Evolutionary conservation across 2,113 vertebrate genomes (phyloP), one percentile per base, ranked within the genome.

Genomic region (Tauraco erythrolophus): DNA sequence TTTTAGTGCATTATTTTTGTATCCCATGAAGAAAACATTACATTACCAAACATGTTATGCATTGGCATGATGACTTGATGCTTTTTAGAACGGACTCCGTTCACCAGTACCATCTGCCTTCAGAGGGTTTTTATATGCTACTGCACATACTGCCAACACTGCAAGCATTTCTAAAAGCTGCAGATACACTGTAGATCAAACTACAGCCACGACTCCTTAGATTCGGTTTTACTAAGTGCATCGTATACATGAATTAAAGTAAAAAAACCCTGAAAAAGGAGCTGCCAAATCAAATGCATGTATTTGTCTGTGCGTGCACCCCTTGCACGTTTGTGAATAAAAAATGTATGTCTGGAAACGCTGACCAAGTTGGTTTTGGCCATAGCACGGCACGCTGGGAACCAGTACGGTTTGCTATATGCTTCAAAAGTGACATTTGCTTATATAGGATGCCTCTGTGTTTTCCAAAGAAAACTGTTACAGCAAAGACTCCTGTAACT

Each of bases 321-420:
- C 23, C 43, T 43, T 60, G 39, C 7, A 54, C 5, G 10, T 45
- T 8, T 54, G 19, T 6, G 4, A 10, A 22, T 2, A 28, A 28
- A 68, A 72, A 87, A 28, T 3, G 0, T 17, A 18, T 1, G 5
- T 19, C 43, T 46, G 39, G 33, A 60, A 69, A 57, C 0, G 1
- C 0, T 17, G 3, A 1, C 15, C 0, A 0, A 24, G 21, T 11
- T 0, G 0, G 0, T 43, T 81, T 31, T 77, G n/a, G 24, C 35
- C 23, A 46, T 0, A 27, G 43, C 16, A 31, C 0, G 5, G 54
- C 39, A 48, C 0, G 1, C 14, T 1, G 3, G 11, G 7, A 84
- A 51, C 16, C 8, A 13, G 0, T 21, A 31, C 3, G 25, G 19
- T 48, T 70, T 71, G 1, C 11, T 56, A 33, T 37, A 19, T 5